These are phyloP conservation scores for Oxyura jamaicensis DNA, from an alignment of 2,113 vertebrate genomes.

Conservation along the genomic window DNA sequence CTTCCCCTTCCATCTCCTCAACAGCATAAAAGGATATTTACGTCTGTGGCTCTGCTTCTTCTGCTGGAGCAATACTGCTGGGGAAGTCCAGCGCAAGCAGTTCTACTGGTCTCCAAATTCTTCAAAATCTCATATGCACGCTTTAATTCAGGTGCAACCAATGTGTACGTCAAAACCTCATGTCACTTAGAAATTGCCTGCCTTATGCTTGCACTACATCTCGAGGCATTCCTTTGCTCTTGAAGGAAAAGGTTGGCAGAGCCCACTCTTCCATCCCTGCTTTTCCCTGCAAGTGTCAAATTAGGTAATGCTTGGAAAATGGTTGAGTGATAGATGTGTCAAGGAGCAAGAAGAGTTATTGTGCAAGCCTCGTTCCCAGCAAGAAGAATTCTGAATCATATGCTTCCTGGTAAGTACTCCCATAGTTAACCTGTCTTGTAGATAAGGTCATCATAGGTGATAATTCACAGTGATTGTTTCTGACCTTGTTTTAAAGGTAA, in stretches of 20 bases:
- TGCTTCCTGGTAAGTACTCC: neutral
- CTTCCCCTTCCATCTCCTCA: neutral
- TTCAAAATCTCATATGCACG: neutral
- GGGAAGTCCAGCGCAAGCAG: neutral
- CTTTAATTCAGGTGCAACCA: neutral
- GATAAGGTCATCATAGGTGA: neutral
- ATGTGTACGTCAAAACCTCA: neutral
- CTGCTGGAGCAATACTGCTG: neutral
- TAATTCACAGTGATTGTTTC: neutral
- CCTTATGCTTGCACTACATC: neutral
- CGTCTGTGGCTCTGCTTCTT: neutral
- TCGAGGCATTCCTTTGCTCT: neutral
- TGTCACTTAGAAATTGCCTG: neutral
- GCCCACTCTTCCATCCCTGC: neutral
- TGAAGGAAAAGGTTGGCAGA: neutral
- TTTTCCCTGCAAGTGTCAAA: neutral
- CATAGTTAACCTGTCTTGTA: neutral
- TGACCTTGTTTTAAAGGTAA: neutral
- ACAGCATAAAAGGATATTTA: rapidly evolving
- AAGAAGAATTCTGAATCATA: neutral
- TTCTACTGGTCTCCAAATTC: neutral
- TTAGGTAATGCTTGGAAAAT: neutral
- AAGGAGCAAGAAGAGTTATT: neutral
- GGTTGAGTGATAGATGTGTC: neutral
- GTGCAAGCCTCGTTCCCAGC: neutral